Percentiles rank a stretch among this genome's conserved stretches.
phyloP scores from a whole-genome alignment of 2,113 vertebrate genomes.

The Sinocyclocheilus anophthalmus region DNA sequence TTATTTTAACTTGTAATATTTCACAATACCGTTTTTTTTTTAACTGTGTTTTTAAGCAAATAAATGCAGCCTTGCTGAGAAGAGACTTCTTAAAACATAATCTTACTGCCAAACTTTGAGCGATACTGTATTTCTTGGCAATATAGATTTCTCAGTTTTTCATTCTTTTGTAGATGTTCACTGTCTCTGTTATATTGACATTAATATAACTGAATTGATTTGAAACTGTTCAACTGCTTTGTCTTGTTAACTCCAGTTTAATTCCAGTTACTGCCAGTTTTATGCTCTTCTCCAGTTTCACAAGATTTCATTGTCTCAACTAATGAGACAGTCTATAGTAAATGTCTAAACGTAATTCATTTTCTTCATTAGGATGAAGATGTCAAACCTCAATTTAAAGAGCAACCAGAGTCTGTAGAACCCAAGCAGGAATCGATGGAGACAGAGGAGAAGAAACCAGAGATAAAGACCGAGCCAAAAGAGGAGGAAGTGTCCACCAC shows the following conservation, averaged over 20 bases:
- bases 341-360: background rate
- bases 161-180: background rate
- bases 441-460: constrained; percentile 88
- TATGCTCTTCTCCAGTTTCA: background rate
- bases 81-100: background rate
- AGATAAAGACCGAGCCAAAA: constrained; percentile 84
- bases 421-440: constrained; percentile 90
- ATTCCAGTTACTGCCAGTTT: background rate
- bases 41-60: background rate
- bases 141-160: background rate
- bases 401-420: constrained; percentile 80
- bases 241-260: background rate
- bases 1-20: background rate
- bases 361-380: constrained; percentile 76
- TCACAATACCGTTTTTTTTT: background rate
- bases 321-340: background rate
- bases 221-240: background rate
- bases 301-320: background rate
- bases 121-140: background rate
- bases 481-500: constrained; percentile 86
- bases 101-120: background rate
- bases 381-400: constrained; percentile 76
- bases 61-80: background rate
- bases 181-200: background rate
- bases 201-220: background rate